phyloP scores from a whole-genome alignment of 2,888 invertebrate genomes.

The Exephanes ischioxanthus region DNA sequence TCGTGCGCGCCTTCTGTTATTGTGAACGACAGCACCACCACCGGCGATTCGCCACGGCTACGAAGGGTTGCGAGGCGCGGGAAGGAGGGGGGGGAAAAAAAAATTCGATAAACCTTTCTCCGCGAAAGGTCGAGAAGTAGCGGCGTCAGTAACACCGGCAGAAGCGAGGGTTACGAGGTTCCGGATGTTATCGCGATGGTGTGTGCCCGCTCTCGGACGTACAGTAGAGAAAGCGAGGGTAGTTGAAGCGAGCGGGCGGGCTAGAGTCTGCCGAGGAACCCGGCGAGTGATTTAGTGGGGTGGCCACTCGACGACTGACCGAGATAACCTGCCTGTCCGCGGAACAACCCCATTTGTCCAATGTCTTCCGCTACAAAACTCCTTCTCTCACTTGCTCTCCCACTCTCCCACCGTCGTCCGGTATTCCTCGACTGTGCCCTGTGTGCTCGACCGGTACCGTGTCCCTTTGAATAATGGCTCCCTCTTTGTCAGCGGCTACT shows the following conservation, averaged over 20 bases:
- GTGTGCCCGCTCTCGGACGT: slow-evolving; percentile 69
- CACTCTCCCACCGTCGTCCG: slow-evolving; percentile 49
- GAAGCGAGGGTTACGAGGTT: slow-evolving; percentile 72
- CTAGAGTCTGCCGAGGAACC: slow-evolving; percentile 75
- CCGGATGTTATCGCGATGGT: slow-evolving; percentile 79
- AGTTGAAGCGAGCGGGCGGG: slow-evolving; percentile 64
- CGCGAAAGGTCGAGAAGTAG: slow-evolving; percentile 56
- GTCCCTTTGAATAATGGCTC: slow-evolving; percentile 80
- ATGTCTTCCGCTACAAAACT: slow-evolving; percentile 84
- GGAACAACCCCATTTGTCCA: slow-evolving; percentile 84
- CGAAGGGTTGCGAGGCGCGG: slow-evolving; percentile 50
- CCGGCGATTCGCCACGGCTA: slow-evolving; percentile 42
- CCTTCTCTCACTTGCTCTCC: slow-evolving; percentile 71
- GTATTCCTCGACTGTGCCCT: slow-evolving; percentile 64
- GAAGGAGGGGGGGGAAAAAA: slow-evolving; percentile 44
- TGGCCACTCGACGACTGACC: slow-evolving; percentile 83
- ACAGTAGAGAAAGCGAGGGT: slow-evolving; percentile 65
- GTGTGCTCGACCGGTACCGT: slow-evolving; percentile 67
- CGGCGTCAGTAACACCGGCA: slow-evolving; percentile 41
- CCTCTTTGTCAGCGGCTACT: slow-evolving; percentile 75
- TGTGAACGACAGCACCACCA: slow-evolving; percentile 19
- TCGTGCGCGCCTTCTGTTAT: not conserved
- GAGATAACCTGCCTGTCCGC: slow-evolving; percentile 84
- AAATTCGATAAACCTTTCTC: slow-evolving; percentile 62
- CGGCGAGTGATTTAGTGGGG: slow-evolving; percentile 83